phyloP scores from a whole-genome alignment of 2,797 vertebrate species.

The Eidolon dupreanum region DNA sequence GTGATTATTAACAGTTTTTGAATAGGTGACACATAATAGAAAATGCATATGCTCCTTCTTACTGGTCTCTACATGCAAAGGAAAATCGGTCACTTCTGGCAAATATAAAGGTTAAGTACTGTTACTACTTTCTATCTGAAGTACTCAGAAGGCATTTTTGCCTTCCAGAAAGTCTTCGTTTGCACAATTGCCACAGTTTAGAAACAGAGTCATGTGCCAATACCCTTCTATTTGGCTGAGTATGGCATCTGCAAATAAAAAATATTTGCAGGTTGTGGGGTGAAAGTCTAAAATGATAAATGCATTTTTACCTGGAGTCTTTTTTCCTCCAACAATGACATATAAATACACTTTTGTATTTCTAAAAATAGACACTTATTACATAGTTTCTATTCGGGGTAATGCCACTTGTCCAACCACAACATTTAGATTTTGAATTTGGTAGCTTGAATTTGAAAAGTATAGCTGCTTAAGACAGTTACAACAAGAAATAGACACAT shows the following conservation, averaged over 20 bases:
- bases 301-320: background rate
- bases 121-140: background rate
- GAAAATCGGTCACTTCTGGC: background rate
- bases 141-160: background rate
- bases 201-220: background rate
- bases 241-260: background rate
- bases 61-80: background rate
- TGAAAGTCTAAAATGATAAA: background rate
- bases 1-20: background rate
- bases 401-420: background rate
- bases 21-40: background rate
- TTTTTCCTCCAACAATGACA: background rate
- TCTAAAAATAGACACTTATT: background rate
- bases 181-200: background rate
- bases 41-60: background rate
- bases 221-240: background rate
- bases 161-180: background rate
- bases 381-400: background rate
- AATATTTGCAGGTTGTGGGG: background rate
- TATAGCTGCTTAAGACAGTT: conserved; percentile 46
- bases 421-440: background rate
- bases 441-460: conserved; percentile 56
- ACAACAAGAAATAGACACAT: conserved; percentile 51
- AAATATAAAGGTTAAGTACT: background rate
- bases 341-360: conserved; percentile 26